Evolutionary conservation across 2,113 vertebrate genomes (phyloP).

Genomic region (Nipponia nippon): DNA sequence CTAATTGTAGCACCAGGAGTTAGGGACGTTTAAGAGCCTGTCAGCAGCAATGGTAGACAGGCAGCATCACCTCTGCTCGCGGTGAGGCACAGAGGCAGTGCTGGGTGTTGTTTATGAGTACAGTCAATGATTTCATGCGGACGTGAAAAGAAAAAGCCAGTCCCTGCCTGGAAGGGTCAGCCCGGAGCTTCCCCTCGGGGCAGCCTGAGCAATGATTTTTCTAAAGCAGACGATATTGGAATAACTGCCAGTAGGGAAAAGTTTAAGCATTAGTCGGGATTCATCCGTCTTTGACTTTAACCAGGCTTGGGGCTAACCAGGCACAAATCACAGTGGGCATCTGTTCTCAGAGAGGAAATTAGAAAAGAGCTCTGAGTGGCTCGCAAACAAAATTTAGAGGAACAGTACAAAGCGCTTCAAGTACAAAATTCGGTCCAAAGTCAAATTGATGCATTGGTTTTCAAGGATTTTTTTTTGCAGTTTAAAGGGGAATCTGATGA

Average conservation of each 20-base stretch:
- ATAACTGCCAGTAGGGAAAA: not conserved
- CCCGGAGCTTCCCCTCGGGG: not conserved
- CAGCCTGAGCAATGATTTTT: not conserved
- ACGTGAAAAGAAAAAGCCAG: not conserved
- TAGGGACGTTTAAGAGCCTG: not conserved
- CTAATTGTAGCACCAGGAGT: not conserved
- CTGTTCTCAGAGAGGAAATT: not conserved
- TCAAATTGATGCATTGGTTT: not conserved
- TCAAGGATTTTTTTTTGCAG: not conserved
- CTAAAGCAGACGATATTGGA: not conserved
- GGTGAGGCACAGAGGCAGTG: accelerated
- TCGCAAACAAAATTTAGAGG: not conserved
- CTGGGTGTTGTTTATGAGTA: not conserved
- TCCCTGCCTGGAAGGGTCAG: not conserved
- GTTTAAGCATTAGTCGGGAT: not conserved
- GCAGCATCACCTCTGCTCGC: not conserved
- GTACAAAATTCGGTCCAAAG: not conserved
- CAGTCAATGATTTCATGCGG: not conserved
- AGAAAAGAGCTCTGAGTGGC: not conserved
- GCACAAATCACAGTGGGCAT: not conserved
- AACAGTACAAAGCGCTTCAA: not conserved
- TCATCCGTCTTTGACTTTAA: not conserved
- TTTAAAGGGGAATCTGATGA: not conserved
- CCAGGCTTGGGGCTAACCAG: not conserved
- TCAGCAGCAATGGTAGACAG: not conserved